Evolutionary conservation across 1,140 invertebrate species (phyloP).

Genomic region (Pantala flavescens): DNA sequence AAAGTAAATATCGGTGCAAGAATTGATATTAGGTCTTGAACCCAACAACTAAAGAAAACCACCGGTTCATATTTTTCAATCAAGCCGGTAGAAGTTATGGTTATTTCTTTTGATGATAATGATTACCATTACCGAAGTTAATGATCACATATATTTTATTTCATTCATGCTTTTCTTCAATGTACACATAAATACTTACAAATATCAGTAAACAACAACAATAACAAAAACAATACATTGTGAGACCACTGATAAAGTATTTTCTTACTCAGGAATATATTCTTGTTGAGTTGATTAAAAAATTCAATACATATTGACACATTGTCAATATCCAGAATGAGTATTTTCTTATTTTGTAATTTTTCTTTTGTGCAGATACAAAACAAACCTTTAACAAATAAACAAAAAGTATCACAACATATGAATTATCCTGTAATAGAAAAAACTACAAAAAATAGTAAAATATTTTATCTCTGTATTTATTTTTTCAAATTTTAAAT

Average conservation of each 20-base stretch:
- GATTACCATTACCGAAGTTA: too few species aligned
- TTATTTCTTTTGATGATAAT: too few species aligned
- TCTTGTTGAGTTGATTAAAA: not conserved
- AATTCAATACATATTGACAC: not conserved
- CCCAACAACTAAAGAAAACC: too few species aligned
- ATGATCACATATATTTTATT: conserved; percentile 2
- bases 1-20: too few species aligned
- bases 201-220: not conserved
- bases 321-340: not conserved
- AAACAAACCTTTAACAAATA: not conserved
- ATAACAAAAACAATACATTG: conserved; percentile 8
- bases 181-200: not conserved
- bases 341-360: not conserved
- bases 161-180: not conserved
- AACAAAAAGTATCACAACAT: not conserved
- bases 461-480: too few species aligned
- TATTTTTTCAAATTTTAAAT: too few species aligned
- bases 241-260: conserved; percentile 3
- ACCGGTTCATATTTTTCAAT: too few species aligned
- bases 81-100: too few species aligned
- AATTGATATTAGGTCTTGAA: too few species aligned
- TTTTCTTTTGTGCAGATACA: not conserved
- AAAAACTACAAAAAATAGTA: not conserved
- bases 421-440: not conserved
- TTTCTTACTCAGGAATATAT: not conserved